These are phyloP conservation scores for Pristionchus maxplancki DNA, from an alignment of 2,888 invertebrate species.

Conservation along the genomic window DNA sequence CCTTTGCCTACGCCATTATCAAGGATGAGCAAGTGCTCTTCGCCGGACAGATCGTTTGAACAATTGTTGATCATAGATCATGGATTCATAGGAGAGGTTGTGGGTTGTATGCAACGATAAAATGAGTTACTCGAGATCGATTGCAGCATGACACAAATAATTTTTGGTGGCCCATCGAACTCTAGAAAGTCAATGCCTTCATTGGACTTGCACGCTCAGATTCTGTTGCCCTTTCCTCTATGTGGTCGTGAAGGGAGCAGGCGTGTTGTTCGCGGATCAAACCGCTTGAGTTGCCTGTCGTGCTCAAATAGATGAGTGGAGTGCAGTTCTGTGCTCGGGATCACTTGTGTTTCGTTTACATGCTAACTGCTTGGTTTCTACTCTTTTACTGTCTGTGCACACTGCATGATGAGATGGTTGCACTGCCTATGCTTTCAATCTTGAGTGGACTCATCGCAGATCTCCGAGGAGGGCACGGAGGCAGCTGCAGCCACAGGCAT, in stretches of 20 bases:
- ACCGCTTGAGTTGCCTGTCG: not conserved
- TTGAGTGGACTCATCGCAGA: not conserved
- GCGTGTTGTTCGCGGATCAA: not conserved
- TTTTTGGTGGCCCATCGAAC: no score
- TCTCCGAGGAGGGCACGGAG: constrained; percentile 48
- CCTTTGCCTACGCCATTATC: not conserved
- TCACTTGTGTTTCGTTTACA: not conserved
- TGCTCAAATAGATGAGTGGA: not conserved
- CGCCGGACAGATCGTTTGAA: not conserved
- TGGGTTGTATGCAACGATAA: constrained; percentile 4
- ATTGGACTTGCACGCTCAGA: no score
- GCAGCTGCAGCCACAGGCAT: constrained; percentile 43
- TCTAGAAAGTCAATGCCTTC: no score
- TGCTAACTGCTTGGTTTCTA: not conserved
- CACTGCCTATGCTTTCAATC: not conserved
- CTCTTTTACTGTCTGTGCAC: not conserved
- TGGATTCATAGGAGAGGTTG: not conserved
- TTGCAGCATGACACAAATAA: not conserved
- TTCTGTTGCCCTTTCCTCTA: no score
- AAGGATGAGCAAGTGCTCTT: not conserved
- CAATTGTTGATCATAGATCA: not conserved
- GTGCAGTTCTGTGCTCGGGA: not conserved
- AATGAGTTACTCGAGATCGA: not conserved
- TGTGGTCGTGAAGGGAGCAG: not conserved
- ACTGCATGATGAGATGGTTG: not conserved